Base-by-base conservation (phyloP, 2,113 vertebrate genomes). In the Engraulis encrasicolus region DNA sequence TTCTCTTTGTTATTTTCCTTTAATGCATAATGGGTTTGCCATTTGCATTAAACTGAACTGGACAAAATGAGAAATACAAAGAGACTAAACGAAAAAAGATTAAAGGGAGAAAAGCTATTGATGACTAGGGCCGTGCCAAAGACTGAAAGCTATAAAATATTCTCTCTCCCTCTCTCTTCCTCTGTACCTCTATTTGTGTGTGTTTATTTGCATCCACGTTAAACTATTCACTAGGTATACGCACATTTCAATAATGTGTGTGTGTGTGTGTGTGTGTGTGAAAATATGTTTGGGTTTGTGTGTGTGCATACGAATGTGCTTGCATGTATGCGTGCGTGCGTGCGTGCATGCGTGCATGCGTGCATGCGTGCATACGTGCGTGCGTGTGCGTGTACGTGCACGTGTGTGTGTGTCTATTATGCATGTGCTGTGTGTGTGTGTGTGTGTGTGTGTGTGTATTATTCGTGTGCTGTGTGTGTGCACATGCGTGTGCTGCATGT, bases 341-440 rank as follows among this genome's bases (percentile, higher is more conserved):
- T 78, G 17, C 61, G 78, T 49, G n/a, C 81, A 38, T 38, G 36
- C 40, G 27, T 79, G 11, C 50, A 81, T 85, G 15, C 80, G 19
- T 52, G 38, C 9, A 9, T 71, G 50, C 12, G 3, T 50, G 50
- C 18, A 1, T 50, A 1, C 18, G 50, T 3, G 50, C 18, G 40
- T 80, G 31, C 36, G 83, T 54, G 50, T 78, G 71, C 40, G 31
- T 17, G 20, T 23, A 31, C 31, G 1, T 14, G 48, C 7, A 2
- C 20, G 14, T 81, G 84, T 87, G 61, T 9, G n/a, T n/a, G n/a
- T n/a, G n/a, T n/a, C 0, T 0, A 88, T 83, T 40, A 94, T 95
- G 84, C 93, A 97, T 96, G 82, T 96, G n/a, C n/a, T 81, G 79
- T 54, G 27, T 81, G 83, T 74, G 83, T 81, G 83, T 36, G 11